A percentile compares a stretch with the other conserved stretches of the same genome.
These are phyloP conservation scores for Sinhomidia bicolor DNA, from an alignment of 2,888 invertebrate species.

Conservation along the genomic window DNA sequence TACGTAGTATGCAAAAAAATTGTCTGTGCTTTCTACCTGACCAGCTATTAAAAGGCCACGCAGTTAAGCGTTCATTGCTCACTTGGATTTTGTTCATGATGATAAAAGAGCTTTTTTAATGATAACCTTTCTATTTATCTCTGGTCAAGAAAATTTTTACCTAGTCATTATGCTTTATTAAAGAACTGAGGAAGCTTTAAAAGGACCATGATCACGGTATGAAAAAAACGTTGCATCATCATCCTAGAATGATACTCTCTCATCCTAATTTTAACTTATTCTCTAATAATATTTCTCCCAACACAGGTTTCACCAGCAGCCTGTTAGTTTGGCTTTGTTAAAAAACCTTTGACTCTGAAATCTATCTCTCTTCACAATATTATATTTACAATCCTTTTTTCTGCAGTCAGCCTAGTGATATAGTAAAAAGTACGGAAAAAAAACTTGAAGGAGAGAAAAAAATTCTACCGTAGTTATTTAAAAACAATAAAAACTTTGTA, in stretches of 20 bases:
- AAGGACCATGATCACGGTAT: too few relatives aligned
- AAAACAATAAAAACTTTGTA: constrained; percentile 69
- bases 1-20: constrained; percentile 7
- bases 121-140: constrained; percentile 38
- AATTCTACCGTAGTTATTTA: constrained; percentile 29
- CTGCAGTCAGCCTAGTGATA: background rate
- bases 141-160: constrained; percentile 65
- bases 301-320: background rate
- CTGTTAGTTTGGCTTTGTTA: background rate
- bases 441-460: background rate
- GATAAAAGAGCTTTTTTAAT: constrained; percentile 12
- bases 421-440: constrained; percentile 8
- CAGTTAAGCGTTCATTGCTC: constrained; percentile 28
- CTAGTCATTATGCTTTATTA: constrained; percentile 50
- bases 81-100: constrained; percentile 19
- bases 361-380: background rate
- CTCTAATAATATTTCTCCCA: too few relatives aligned
- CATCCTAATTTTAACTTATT: too few relatives aligned
- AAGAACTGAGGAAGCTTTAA: background rate
- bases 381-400: too few relatives aligned
- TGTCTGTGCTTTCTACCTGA: background rate
- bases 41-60: constrained; percentile 27
- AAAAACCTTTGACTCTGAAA: constrained; percentile 17
- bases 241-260: too few relatives aligned
- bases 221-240: too few relatives aligned